phyloP scores from a whole-genome alignment of 2,797 vertebrate genomes.

The Acanthiza pusilla region DNA sequence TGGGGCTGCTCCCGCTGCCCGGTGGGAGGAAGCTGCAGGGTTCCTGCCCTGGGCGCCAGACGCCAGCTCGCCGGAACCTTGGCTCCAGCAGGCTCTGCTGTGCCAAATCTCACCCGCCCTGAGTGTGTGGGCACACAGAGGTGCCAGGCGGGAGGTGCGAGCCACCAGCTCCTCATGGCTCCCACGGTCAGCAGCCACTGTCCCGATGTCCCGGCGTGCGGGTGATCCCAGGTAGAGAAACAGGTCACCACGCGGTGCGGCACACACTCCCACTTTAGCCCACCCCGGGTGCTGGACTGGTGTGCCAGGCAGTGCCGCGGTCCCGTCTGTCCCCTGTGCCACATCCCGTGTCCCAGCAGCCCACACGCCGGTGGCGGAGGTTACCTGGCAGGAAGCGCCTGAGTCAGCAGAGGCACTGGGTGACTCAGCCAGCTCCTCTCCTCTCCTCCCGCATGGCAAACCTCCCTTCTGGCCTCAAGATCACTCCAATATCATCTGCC shows the following conservation, averaged over 20 bases:
- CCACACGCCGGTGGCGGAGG: background rate
- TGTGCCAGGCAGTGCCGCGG: background rate
- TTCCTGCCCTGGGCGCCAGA: background rate
- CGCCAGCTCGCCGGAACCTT: background rate
- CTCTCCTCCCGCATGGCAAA: background rate
- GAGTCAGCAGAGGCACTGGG: conserved; percentile 19
- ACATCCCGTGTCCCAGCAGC: background rate
- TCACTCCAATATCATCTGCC: background rate
- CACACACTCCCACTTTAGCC: background rate
- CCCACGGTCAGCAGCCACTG: background rate
- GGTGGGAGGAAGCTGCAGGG: background rate
- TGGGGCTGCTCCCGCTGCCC: background rate
- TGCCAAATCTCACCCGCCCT: background rate
- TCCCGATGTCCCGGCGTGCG: fast-evolving
- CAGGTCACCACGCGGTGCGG: fast-evolving
- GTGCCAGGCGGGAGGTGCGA: background rate
- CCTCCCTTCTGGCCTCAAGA: conserved; percentile 14
- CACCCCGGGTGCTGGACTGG: background rate
- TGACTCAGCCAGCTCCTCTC: conserved; percentile 20
- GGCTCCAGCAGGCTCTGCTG: background rate
- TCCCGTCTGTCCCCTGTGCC: background rate
- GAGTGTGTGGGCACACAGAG: background rate
- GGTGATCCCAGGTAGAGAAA: background rate
- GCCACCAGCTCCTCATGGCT: background rate
- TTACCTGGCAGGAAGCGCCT: conserved; percentile 20